Conservation (phyloP, 2,113 vertebrate species). For the Empidonax traillii region DNA sequence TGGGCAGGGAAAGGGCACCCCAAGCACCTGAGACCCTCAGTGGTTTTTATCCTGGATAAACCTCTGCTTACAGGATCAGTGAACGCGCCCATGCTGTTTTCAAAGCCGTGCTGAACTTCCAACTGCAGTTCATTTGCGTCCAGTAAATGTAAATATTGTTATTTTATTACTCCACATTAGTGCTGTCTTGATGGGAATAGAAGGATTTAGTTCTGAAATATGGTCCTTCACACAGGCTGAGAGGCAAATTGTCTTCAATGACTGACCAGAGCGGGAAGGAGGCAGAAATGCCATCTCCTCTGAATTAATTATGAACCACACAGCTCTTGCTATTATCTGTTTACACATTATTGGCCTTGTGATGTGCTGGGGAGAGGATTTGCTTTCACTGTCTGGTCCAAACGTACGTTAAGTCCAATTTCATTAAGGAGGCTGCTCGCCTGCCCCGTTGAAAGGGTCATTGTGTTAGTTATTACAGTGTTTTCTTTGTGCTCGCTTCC, state of each 20-base stretch:
- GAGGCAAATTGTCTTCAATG: neutral
- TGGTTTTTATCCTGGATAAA: neutral
- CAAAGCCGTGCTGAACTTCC: neutral
- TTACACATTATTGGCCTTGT: conserved; percentile 50
- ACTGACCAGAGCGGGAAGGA: conserved; percentile 10
- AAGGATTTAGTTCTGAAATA: neutral
- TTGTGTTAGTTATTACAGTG: conserved; percentile 60
- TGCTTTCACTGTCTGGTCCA: conserved; percentile 54
- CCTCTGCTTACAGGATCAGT: neutral
- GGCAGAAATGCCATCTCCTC: conserved; percentile 39
- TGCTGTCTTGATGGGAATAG: neutral
- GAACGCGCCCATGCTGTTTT: neutral
- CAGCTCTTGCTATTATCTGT: conserved; percentile 52
- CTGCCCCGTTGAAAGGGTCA: conserved; percentile 50
- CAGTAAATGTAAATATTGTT: neutral
- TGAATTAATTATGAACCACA: conserved; percentile 59
- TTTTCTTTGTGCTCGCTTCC: conserved; percentile 46
- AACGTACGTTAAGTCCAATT: conserved; percentile 24
- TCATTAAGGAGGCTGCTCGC: conserved; percentile 25
- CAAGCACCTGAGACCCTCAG: neutral
- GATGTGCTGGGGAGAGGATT: conserved; percentile 53
- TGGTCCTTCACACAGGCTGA: neutral
- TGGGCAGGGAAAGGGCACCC: neutral
- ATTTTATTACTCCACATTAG: neutral
- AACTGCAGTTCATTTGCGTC: neutral